These are phyloP conservation scores for Morpho deidamia DNA, from an alignment of 2,888 invertebrate species.

Conservation along the genomic window DNA sequence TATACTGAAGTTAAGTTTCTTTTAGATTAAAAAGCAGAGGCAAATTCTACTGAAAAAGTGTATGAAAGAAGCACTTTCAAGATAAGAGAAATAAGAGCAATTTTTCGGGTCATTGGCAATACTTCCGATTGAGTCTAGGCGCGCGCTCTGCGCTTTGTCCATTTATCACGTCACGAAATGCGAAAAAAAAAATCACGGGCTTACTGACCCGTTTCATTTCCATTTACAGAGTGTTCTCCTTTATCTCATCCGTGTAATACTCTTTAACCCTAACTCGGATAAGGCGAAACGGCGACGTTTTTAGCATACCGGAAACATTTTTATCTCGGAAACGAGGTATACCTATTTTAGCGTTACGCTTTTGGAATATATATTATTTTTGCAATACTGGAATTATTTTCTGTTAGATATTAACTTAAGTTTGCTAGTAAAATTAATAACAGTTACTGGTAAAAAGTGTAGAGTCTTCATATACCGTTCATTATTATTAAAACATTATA, in stretches of 20 bases:
- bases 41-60: slow-evolving; percentile 2
- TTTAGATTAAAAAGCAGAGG: background rate
- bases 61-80: slow-evolving; percentile 35
- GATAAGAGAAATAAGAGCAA: slow-evolving; percentile 50
- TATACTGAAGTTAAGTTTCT: too few relatives aligned
- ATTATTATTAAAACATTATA: too few relatives aligned
- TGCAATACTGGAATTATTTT: background rate
- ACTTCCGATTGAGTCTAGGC: slow-evolving; percentile 44
- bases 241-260: slow-evolving; percentile 60
- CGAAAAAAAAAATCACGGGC: slow-evolving; percentile 52
- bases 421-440: too few relatives aligned
- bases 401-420: too few relatives aligned
- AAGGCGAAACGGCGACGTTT: slow-evolving; percentile 12
- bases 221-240: slow-evolving; percentile 60
- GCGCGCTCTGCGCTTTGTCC: slow-evolving; percentile 37
- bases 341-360: background rate
- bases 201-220: slow-evolving; percentile 68
- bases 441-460: too few relatives aligned
- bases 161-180: slow-evolving; percentile 66
- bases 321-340: slow-evolving; percentile 10
- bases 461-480: too few relatives aligned
- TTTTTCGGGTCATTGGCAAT: slow-evolving; percentile 65
- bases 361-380: background rate
- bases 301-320: slow-evolving; percentile 15
- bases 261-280: slow-evolving; percentile 33